These are phyloP conservation scores for Drosophila saltans DNA, from an alignment of 1,140 invertebrate species.

Conservation along the genomic window DNA sequence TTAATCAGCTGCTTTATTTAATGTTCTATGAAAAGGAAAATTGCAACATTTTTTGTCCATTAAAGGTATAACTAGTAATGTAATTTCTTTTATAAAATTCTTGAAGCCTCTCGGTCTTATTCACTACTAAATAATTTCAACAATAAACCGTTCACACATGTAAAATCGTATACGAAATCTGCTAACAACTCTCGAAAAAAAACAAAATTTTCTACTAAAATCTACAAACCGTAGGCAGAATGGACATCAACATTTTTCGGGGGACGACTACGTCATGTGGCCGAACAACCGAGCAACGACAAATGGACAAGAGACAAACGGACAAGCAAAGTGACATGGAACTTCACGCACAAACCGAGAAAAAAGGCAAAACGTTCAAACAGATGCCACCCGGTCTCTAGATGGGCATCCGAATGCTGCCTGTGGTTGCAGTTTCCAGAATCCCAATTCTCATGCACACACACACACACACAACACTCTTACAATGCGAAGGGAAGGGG, in stretches of 20 bases:
- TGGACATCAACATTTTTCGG: conserved; percentile 2
- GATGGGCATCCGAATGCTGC: conserved; percentile 36
- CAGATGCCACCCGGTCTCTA: conserved; percentile 27
- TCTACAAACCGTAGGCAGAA: conserved; percentile 20
- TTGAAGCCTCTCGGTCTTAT: conserved; percentile 29
- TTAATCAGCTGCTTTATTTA: too few species aligned
- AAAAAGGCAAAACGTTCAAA: conserved; percentile 33
- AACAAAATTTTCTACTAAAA: conserved; percentile 34
- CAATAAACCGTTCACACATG: conserved; percentile 20
- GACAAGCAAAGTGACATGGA: conserved; percentile 49
- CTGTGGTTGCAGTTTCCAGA: conserved; percentile 69
- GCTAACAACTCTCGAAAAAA: conserved; percentile 52
- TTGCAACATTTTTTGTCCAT: not conserved
- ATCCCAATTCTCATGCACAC: conserved; percentile 4
- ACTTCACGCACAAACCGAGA: conserved; percentile 56
- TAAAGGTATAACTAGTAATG: not conserved
- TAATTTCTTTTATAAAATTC: conserved; percentile 25
- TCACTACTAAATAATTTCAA: conserved; percentile 25
- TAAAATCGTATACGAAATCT: conserved; percentile 56
- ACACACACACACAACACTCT: conserved; percentile 5
- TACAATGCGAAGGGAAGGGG: conserved; percentile 11
- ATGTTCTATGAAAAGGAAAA: too few species aligned
- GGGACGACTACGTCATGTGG: conserved; percentile 67
- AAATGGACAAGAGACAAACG: conserved; percentile 34
- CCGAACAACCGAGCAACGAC: conserved; percentile 61